A percentile compares a stretch with the other conserved stretches of the same genome.
phyloP scores from a whole-genome alignment of 2,888 invertebrate genomes.

The Aleiodes leptofemur region DNA sequence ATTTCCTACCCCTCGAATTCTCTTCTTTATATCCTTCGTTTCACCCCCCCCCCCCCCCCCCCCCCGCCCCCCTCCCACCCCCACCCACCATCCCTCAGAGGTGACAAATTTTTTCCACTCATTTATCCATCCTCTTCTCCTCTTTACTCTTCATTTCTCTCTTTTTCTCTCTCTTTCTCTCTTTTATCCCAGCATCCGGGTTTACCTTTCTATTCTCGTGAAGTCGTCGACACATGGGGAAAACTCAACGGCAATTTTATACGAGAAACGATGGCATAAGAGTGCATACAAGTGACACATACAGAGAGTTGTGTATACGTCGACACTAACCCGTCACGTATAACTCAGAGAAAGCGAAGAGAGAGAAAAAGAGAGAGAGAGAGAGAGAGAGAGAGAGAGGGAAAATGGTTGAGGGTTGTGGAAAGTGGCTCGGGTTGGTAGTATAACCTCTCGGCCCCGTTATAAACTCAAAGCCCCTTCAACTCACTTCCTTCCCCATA shows the following conservation, averaged over 20 bases:
- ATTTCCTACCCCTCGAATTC: not conserved
- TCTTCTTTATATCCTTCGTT: slow-evolving; percentile 1
- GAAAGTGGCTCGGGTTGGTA: slow-evolving; percentile 31
- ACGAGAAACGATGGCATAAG: slow-evolving; percentile 35
- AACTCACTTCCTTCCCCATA: slow-evolving; percentile 9
- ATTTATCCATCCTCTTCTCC: not conserved
- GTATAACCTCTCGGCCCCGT: slow-evolving; percentile 32
- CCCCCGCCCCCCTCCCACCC: too few relatives aligned
- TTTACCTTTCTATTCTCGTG: slow-evolving; percentile 21
- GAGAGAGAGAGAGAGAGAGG: too few relatives aligned
- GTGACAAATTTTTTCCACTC: slow-evolving; percentile 29
- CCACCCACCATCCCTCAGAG: too few relatives aligned
- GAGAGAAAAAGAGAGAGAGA: too few relatives aligned
- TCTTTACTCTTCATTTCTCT: not conserved
- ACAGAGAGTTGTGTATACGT: slow-evolving; percentile 6
- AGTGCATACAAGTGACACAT: slow-evolving; percentile 6
- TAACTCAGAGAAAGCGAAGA: slow-evolving; percentile 5
- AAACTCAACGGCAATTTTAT: slow-evolving; percentile 37
- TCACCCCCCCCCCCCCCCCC: too few relatives aligned
- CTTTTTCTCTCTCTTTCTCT: not conserved
- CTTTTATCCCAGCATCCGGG: not conserved
- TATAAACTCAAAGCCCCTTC: slow-evolving; percentile 19
- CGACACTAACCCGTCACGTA: slow-evolving; percentile 42
- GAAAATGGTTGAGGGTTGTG: slow-evolving; percentile 30
- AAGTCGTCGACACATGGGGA: slow-evolving; percentile 17